Evolutionary conservation across 1,140 invertebrate species (phyloP).

Genomic region (Plutomurus gul): DNA sequence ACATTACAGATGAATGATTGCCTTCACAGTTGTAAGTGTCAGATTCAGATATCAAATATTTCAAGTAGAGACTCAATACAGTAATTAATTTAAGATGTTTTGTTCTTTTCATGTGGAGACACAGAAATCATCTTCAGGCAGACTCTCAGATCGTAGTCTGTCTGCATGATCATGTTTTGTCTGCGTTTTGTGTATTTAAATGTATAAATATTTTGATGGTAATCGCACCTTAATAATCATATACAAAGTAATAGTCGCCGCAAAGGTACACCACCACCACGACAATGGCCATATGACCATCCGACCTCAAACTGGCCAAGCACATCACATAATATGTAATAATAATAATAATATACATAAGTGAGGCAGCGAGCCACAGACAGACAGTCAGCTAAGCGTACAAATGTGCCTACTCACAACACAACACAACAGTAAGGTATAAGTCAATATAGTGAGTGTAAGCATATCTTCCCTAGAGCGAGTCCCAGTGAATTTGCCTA

Average conservation of each 20-base stretch:
- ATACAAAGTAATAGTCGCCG: neutral
- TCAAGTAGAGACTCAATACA: constrained; percentile 18
- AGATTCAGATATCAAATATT: constrained; percentile 28
- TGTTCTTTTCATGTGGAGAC: constrained; percentile 20
- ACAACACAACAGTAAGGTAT: too few species aligned
- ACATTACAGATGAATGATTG: constrained; percentile 1
- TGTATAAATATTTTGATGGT: constrained; percentile 16
- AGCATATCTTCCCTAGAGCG: too few species aligned
- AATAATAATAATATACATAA: too few species aligned
- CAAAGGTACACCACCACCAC: too few species aligned
- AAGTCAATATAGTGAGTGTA: too few species aligned
- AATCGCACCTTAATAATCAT: constrained; percentile 12
- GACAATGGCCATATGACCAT: too few species aligned
- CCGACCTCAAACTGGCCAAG: too few species aligned
- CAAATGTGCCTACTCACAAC: too few species aligned
- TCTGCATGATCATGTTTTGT: constrained; percentile 4
- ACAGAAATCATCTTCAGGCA: constrained; percentile 1
- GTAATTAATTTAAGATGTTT: constrained; percentile 10
- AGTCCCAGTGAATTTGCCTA: too few species aligned
- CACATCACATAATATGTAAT: too few species aligned
- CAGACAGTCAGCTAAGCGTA: too few species aligned
- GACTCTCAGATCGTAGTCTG: neutral
- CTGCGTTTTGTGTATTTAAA: neutral
- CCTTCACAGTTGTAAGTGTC: constrained; percentile 25
- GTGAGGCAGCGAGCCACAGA: too few species aligned